A percentile compares a stretch with the other conserved stretches of the same genome.
phyloP scores from a whole-genome alignment of 1,140 invertebrate species.

The Luehdorfia chinensis region DNA sequence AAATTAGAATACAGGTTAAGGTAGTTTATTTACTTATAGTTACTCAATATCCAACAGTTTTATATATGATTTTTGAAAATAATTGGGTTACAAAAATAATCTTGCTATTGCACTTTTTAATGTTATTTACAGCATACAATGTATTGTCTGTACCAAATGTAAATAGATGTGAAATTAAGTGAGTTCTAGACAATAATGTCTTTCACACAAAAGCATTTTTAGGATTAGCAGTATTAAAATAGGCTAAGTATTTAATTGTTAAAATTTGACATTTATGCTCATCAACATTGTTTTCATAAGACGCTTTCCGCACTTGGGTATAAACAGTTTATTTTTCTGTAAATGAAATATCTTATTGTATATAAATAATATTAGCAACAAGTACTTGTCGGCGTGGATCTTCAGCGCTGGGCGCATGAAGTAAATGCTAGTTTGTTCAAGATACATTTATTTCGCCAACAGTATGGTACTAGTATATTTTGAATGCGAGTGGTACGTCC shows the following conservation, averaged over 20 bases:
- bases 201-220: constrained; percentile 39
- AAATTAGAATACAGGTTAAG: no score
- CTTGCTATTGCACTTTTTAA: no score
- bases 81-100: no score
- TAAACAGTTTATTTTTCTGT: no score
- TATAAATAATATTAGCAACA: not conserved
- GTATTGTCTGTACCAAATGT: constrained; percentile 31
- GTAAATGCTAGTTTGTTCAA: not conserved
- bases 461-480: not conserved
- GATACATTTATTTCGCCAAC: not conserved
- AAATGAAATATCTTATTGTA: no score
- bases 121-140: no score
- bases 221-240: constrained; percentile 29
- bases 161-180: constrained; percentile 23
- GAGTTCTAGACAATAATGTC: constrained; percentile 25
- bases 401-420: not conserved
- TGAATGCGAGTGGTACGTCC: no score
- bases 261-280: constrained; percentile 4
- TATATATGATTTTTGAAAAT: no score
- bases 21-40: no score
- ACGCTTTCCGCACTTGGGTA: not conserved
- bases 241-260: constrained; percentile 18
- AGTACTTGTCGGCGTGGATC: not conserved
- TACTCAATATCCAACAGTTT: no score
- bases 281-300: not conserved